Evolutionary conservation across 2,797 vertebrate species (phyloP).

Genomic region (Bradypodion ventrale): DNA sequence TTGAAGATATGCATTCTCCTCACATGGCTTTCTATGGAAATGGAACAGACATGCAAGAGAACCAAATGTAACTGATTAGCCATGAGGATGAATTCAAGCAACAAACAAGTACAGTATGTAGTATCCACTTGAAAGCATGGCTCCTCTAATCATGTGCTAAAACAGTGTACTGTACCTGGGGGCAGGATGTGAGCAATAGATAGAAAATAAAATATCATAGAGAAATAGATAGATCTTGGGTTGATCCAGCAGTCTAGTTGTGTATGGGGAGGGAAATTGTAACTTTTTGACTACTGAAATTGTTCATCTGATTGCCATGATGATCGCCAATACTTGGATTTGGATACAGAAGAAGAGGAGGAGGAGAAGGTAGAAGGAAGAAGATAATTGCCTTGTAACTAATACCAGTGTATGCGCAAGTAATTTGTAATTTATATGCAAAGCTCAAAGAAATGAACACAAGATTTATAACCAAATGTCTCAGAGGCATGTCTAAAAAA

Average conservation of each 20-base stretch:
- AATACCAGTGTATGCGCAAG: slow-evolving; percentile 25
- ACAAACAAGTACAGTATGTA: not conserved
- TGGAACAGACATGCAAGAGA: no score
- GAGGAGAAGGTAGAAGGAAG: no score
- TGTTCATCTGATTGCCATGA: slow-evolving; percentile 50
- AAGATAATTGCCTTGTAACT: slow-evolving; percentile 41
- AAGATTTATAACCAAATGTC: slow-evolving; percentile 48
- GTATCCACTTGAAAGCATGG: not conserved
- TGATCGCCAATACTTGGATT: no score
- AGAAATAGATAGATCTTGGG: not conserved
- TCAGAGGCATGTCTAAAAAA: slow-evolving; percentile 51
- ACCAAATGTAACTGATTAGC: not conserved
- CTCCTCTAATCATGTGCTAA: not conserved
- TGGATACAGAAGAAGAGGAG: no score
- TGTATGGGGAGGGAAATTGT: not conserved
- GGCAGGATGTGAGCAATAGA: not conserved
- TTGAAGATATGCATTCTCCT: no score
- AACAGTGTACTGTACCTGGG: not conserved
- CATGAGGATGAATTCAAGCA: not conserved
- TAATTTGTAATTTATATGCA: slow-evolving; percentile 59
- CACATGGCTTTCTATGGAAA: no score
- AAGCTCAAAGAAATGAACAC: slow-evolving; percentile 48
- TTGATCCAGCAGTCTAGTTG: not conserved
- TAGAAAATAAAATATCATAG: no score
- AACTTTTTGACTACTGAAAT: not conserved